phyloP scores from a whole-genome alignment of 2,888 invertebrate genomes.

The Drosophila anomelani region DNA sequence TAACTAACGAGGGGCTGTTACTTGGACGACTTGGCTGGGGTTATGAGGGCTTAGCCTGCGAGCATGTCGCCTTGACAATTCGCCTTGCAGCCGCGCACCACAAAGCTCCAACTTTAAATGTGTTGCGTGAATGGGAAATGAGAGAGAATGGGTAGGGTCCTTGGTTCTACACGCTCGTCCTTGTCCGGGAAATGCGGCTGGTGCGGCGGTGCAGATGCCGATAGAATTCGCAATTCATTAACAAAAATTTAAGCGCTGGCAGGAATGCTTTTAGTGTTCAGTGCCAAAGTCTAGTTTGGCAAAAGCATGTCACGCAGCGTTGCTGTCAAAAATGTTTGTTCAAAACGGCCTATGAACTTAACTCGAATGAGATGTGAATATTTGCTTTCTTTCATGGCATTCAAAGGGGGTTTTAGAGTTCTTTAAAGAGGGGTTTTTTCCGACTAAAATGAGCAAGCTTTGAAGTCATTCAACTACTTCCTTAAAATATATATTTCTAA shows the following conservation, averaged over 20 bases:
- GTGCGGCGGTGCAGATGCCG: slow-evolving; percentile 21
- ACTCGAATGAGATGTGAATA: background rate
- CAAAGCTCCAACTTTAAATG: slow-evolving; percentile 45
- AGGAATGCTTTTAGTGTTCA: slow-evolving; percentile 11
- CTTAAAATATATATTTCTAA: background rate
- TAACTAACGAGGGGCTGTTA: slow-evolving; percentile 76
- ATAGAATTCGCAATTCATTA: slow-evolving; percentile 43
- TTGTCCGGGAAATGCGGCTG: slow-evolving; percentile 7
- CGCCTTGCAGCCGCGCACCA: slow-evolving; percentile 29
- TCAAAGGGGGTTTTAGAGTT: background rate
- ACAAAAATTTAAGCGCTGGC: slow-evolving; percentile 34
- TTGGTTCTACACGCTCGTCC: background rate
- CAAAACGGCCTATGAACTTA: slow-evolving; percentile 4
- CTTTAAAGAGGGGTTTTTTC: too few species aligned
- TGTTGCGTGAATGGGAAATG: slow-evolving; percentile 28
- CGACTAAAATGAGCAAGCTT: background rate
- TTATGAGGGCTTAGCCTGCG: slow-evolving; percentile 49
- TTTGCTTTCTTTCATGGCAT: background rate
- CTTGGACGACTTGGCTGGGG: slow-evolving; percentile 54
- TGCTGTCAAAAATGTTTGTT: slow-evolving; percentile 22
- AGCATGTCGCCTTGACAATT: slow-evolving; percentile 67
- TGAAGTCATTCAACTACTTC: background rate
- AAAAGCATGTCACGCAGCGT: slow-evolving; percentile 11
- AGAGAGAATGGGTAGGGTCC: slow-evolving; percentile 8
- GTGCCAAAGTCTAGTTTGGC: slow-evolving; percentile 11